phyloP scores from a whole-genome alignment of 2,888 invertebrate species.

The Tribolium freemani region DNA sequence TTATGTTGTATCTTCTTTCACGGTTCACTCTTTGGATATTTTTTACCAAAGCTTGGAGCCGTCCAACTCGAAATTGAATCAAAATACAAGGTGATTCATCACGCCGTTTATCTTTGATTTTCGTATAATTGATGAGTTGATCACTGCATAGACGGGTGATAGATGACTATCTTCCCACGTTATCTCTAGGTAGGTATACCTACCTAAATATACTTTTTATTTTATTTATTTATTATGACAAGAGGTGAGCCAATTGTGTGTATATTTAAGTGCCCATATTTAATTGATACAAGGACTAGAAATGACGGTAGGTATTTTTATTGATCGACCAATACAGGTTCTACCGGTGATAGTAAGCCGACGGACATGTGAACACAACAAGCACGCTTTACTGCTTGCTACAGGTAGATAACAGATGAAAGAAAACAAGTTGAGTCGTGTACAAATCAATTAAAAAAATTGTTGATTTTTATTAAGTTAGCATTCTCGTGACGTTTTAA shows the following conservation, averaged over 20 bases:
- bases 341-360: slow-evolving; percentile 20
- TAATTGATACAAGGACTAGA: slow-evolving; percentile 26
- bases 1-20: no score
- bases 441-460: neutral
- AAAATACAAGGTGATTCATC: neutral
- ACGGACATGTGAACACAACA: slow-evolving; percentile 12
- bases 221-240: neutral
- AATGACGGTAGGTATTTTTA: slow-evolving; percentile 32
- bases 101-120: neutral
- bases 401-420: neutral
- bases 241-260: neutral
- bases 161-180: neutral
- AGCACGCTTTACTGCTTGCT: neutral
- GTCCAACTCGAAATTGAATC: neutral
- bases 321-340: slow-evolving; percentile 29
- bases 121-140: neutral
- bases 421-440: neutral
- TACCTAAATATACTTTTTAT: neutral
- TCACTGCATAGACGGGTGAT: neutral
- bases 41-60: neutral
- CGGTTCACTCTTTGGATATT: neutral
- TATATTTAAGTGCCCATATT: slow-evolving; percentile 10
- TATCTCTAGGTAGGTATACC: neutral
- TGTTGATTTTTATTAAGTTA: neutral
- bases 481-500: neutral